Conservation (phyloP, 1,140 invertebrate genomes). For the Leptinotarsa lineolata region DNA sequence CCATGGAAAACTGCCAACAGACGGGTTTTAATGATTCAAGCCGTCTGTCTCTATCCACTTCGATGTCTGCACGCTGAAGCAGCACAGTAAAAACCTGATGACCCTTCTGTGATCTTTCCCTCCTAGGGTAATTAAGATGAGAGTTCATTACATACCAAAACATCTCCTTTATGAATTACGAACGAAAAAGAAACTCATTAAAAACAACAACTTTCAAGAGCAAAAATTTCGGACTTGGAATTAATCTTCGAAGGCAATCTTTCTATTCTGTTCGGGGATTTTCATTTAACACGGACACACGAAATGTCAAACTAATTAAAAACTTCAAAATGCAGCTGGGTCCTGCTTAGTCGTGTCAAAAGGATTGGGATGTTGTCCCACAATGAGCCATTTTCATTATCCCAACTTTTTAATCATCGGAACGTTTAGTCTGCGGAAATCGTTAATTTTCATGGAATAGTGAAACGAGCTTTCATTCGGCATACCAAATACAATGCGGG, state of each 20-base stretch:
- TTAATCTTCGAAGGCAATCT: background rate
- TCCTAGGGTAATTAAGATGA: background rate
- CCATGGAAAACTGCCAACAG: background rate
- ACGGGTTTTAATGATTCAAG: background rate
- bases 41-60: background rate
- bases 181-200: conserved; percentile 2
- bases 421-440: background rate
- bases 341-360: background rate
- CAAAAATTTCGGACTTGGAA: background rate
- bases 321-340: background rate
- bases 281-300: conserved; percentile 5
- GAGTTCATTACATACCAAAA: conserved; percentile 3
- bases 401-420: conserved; percentile 4
- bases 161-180: conserved; percentile 2
- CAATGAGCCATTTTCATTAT: conserved; percentile 6
- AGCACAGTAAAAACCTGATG: background rate
- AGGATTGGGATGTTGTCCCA: conserved; percentile 4
- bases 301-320: conserved; percentile 9
- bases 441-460: background rate
- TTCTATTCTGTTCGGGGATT: conserved; percentile 3
- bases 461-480: no score
- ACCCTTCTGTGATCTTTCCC: background rate
- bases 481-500: no score
- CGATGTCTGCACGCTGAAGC: background rate
- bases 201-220: conserved; percentile 1